Evolutionary conservation across 2,888 invertebrate genomes (phyloP).

Genomic region (Sarcophaga variegata): DNA sequence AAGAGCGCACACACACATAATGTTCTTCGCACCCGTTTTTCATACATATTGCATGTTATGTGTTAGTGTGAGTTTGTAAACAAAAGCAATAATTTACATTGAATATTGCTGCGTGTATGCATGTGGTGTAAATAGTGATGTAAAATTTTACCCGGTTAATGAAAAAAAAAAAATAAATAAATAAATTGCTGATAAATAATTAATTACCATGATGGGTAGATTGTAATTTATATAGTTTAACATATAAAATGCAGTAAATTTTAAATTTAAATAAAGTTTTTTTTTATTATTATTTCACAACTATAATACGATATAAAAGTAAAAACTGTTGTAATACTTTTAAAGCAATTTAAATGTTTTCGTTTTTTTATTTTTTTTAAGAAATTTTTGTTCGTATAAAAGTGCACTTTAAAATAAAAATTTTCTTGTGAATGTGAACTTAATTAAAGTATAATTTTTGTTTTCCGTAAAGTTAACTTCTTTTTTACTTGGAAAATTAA

Average conservation of each 20-base stretch:
- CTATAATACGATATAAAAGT: no score
- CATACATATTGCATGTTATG: neutral
- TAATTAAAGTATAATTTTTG: conserved; percentile 11
- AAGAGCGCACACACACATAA: no score
- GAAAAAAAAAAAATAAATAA: conserved; percentile 45
- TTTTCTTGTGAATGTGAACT: neutral
- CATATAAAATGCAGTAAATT: neutral
- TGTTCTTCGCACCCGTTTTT: no score
- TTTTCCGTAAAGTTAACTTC: neutral
- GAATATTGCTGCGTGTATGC: neutral
- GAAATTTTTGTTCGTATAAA: no score
- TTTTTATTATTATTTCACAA: no score
- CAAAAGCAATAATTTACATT: neutral
- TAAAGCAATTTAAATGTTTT: neutral
- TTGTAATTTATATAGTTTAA: conserved; percentile 34
- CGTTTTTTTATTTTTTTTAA: no score
- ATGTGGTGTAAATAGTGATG: neutral
- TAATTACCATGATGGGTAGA: conserved; percentile 32
- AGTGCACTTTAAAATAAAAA: no score
- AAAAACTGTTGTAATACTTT: neutral
- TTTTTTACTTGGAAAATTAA: neutral
- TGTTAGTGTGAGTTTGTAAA: neutral
- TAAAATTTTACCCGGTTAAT: conserved; percentile 26
- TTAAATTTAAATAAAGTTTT: neutral
- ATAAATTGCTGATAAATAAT: conserved; percentile 46